A percentile compares a stretch with the other conserved stretches of the same genome.
These are phyloP conservation scores for Belonocnema kinseyi DNA, from an alignment of 1,140 invertebrate species.

Conservation along the genomic window DNA sequence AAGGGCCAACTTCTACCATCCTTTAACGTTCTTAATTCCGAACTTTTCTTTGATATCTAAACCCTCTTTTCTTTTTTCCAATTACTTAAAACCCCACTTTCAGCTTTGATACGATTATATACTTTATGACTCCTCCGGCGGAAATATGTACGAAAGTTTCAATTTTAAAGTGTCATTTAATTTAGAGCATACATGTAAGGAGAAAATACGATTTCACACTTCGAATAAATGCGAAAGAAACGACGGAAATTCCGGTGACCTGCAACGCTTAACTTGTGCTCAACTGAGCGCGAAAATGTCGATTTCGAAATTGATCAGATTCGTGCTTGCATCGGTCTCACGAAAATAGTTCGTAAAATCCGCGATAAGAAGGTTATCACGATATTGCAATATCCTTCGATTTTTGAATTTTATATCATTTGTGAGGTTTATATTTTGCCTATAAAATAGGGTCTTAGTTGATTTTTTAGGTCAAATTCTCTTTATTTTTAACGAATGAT, in stretches of 20 bases:
- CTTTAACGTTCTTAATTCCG: too few species aligned
- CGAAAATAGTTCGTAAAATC: neutral
- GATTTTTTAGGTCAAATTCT: neutral
- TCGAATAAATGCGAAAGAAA: neutral
- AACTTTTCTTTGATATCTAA: neutral
- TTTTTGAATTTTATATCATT: neutral
- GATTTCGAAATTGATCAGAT: slow-evolving; percentile 22
- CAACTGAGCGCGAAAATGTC: neutral
- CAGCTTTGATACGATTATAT: neutral
- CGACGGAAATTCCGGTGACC: neutral
- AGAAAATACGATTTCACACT: too few species aligned
- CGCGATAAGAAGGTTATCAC: slow-evolving; percentile 11
- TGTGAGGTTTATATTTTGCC: neutral
- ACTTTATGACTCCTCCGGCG: neutral
- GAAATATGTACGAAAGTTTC: neutral
- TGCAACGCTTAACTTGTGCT: neutral
- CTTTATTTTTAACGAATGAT: too few species aligned
- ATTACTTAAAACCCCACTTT: slow-evolving; percentile 4
- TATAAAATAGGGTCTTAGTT: neutral
- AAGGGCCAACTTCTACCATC: neutral
- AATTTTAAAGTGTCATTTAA: neutral
- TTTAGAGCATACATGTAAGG: too few species aligned
- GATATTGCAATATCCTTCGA: slow-evolving; percentile 20
- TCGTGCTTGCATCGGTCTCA: neutral
- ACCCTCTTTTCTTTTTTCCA: neutral